Evolutionary conservation across 1,140 invertebrate species (phyloP).

Genomic region (Liolophura sinensis): DNA sequence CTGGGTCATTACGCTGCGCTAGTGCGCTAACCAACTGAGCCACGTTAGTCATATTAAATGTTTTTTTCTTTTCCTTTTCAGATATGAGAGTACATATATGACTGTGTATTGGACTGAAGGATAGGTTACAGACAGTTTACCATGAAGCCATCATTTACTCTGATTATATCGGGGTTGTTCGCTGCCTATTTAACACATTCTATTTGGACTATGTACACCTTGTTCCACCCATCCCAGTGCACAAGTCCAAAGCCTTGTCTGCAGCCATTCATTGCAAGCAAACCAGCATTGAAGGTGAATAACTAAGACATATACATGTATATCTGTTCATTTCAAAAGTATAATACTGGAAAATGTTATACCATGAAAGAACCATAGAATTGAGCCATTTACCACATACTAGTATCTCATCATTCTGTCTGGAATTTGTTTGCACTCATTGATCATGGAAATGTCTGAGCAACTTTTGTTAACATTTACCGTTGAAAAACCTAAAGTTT

Average conservation of each 20-base stretch:
- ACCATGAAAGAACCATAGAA: constrained; percentile 1
- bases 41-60: no score
- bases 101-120: no score
- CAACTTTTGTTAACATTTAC: no score
- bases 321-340: background rate
- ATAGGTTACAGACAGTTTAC: background rate
- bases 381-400: no score
- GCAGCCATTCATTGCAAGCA: constrained; percentile 43
- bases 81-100: no score
- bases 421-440: no score
- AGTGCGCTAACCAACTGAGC: no score
- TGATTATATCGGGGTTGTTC: constrained; percentile 67
- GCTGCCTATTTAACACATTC: constrained; percentile 73
- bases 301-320: constrained; percentile 21
- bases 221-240: constrained; percentile 75
- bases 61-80: no score
- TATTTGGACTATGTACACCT: constrained; percentile 72
- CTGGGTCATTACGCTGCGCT: no score
- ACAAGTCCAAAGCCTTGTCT: constrained; percentile 58
- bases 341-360: background rate
- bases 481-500: no score
- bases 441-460: no score
- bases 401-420: no score
- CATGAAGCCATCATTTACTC: constrained; percentile 31
- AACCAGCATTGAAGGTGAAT: constrained; percentile 65